These are phyloP conservation scores for Chelonus insularis DNA, from an alignment of 1,140 invertebrate species.

Conservation along the genomic window DNA sequence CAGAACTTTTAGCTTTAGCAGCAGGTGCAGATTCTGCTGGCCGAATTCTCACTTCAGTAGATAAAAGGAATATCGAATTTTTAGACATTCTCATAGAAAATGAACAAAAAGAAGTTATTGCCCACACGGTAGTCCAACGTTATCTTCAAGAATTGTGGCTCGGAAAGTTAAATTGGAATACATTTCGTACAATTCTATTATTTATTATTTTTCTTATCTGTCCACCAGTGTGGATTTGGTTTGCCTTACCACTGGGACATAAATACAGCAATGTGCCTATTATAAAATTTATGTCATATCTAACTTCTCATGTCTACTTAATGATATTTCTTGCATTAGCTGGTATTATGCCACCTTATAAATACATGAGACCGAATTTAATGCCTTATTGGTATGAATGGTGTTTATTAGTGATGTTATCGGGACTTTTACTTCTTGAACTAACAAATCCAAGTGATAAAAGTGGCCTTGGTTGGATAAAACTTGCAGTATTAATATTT, in stretches of 20 bases:
- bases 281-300: constrained; percentile 99
- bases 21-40: constrained; percentile 92
- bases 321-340: constrained; percentile 90
- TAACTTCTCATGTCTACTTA: constrained; percentile 97
- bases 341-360: constrained; percentile 88
- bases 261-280: constrained; percentile 96
- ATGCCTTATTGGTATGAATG: constrained; percentile 94
- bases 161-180: constrained; percentile 92
- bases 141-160: constrained; percentile 95
- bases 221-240: constrained; percentile 94
- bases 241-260: constrained; percentile 93
- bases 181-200: constrained; percentile 90
- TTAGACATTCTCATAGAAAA: constrained; percentile 98
- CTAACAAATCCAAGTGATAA: constrained; percentile 96
- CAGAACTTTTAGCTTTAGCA: constrained; percentile 90
- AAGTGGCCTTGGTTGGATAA: constrained; percentile 90
- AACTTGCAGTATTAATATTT: constrained; percentile 88
- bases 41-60: constrained; percentile 86
- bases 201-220: constrained; percentile 90
- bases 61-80: constrained; percentile 90
- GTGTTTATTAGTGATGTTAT: constrained; percentile 93
- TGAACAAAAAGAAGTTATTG: constrained; percentile 96
- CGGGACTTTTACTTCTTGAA: constrained; percentile 93
- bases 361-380: constrained; percentile 70
- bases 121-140: constrained; percentile 85